Percentiles rank a stretch among this genome's conserved stretches.
Conservation (phyloP, 2,888 invertebrate species). For the Nymphalis c-album region DNA sequence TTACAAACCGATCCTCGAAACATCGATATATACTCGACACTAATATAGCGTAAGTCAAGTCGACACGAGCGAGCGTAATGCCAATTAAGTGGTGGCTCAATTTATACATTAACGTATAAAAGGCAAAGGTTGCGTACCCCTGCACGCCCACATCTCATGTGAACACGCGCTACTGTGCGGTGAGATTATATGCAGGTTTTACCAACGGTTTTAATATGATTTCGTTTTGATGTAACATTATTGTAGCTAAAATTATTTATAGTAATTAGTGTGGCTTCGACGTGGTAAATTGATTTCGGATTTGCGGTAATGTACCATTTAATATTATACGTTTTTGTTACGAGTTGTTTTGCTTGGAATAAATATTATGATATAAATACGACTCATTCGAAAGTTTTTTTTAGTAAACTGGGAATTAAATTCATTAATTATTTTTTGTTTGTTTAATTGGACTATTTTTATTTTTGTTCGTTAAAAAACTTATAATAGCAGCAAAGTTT, state of each 20-base stretch:
- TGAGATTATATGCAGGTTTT: slow-evolving; percentile 11
- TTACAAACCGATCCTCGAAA: slow-evolving; percentile 11
- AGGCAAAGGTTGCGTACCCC: slow-evolving; percentile 37
- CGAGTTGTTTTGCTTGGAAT: background rate
- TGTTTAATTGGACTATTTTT: no score
- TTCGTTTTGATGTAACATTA: slow-evolving; percentile 7
- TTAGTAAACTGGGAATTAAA: no score
- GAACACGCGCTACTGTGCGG: slow-evolving; percentile 18
- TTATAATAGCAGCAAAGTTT: no score
- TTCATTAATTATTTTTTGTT: no score
- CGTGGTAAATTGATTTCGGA: background rate
- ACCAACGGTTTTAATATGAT: slow-evolving; percentile 2
- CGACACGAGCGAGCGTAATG: slow-evolving; percentile 26
- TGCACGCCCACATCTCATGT: slow-evolving; percentile 21
- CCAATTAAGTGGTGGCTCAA: slow-evolving; percentile 28
- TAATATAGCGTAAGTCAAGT: slow-evolving; percentile 20
- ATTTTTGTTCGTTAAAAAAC: no score
- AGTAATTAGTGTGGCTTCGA: background rate
- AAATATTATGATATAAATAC: background rate
- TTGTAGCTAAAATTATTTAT: background rate
- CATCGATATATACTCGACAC: slow-evolving; percentile 12
- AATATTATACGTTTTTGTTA: background rate
- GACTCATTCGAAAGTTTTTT: no score
- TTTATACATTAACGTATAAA: slow-evolving; percentile 37
- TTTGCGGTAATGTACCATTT: background rate